Evolutionary conservation across 2,888 invertebrate species (phyloP), one percentile per base, ranked within the genome.

Genomic region (Heterodera filipjevi): DNA sequence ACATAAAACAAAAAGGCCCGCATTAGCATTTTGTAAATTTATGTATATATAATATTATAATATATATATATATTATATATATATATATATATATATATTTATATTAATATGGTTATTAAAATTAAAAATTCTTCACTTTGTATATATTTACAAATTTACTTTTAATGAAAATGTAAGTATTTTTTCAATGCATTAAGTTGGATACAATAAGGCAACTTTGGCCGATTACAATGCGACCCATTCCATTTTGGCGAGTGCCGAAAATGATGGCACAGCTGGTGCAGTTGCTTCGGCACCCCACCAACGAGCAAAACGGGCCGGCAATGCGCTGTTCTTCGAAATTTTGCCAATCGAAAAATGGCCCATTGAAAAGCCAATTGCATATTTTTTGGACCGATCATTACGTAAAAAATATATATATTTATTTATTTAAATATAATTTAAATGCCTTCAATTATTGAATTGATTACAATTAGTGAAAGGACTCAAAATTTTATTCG

Each of bases 301-400:
- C 1, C 59, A 8, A n/a, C 59, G 59, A 5, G 59, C 59, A n/a
- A 59, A 59, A 59, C n/a, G 59, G 59, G 59, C 59, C n/a, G 59
- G 59, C 59, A 59, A 59, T 27, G 59, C 59, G 27, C 6, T 59
- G 59, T 59, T 59, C 27, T 59, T 76, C 12, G 76, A 76, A 44
- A 19, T 76, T 35, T 10, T 76, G 39, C 46, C 66, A n/a, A 66
- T 76, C 12, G 76, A 76, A 66, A 66, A 76, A 66, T 76, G 76
- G 76, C 64, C 66, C 16, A 12, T 6, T 14, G 76, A 70, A 22
- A 64, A 66, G 35, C 76, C 64, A 68, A 66, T 76, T 44, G 66
- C 64, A 68, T 76, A 35, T 35, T 35, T 70, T n/a, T 59, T 59
- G 59, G 59, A 59, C 59, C 5, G 8, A 59, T 2, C 59, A 22